These are phyloP conservation scores for Siderastrea radians DNA, from an alignment of 92 coral and sea anemone genomes.

Conservation along the genomic window DNA sequence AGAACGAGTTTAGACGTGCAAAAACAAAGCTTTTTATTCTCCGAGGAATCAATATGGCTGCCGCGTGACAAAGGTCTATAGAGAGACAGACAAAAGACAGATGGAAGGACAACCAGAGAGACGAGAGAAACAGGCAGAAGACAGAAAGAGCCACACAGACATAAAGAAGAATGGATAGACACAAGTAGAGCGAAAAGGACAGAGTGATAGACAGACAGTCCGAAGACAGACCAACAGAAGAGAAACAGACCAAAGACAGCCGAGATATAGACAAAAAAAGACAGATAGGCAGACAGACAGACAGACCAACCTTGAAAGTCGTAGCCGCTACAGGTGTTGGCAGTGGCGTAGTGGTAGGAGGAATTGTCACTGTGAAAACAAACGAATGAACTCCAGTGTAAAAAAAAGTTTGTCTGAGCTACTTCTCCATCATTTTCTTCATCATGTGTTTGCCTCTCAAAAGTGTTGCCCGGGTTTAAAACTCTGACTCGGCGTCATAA, in stretches of 20 bases:
- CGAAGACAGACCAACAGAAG: neutral
- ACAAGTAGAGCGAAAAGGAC: neutral
- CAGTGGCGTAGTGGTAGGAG: neutral
- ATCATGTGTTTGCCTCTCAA: too few species aligned
- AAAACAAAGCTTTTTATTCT: too few species aligned
- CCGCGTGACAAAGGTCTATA: too few species aligned
- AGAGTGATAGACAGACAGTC: neutral
- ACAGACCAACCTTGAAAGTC: slow-evolving; percentile 6
- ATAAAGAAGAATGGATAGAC: too few species aligned
- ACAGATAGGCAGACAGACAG: neutral
- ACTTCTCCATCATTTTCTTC: too few species aligned
- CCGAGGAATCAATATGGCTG: too few species aligned
- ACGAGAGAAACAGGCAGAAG: neutral
- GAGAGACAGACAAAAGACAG: neutral
- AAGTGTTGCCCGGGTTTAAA: too few species aligned
- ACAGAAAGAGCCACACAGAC: too few species aligned
- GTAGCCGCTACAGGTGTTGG: neutral
- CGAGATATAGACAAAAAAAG: neutral
- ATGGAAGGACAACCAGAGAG: neutral
- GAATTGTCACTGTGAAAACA: neutral
- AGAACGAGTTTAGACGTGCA: too few species aligned
- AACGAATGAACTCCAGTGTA: neutral
- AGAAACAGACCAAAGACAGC: too few species aligned
- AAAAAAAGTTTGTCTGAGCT: too few species aligned
- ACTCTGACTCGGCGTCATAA: too few species aligned